Evolutionary conservation across 1,140 invertebrate species (phyloP), one percentile per base, ranked within the genome.

Genomic region (Cephus cinctus): DNA sequence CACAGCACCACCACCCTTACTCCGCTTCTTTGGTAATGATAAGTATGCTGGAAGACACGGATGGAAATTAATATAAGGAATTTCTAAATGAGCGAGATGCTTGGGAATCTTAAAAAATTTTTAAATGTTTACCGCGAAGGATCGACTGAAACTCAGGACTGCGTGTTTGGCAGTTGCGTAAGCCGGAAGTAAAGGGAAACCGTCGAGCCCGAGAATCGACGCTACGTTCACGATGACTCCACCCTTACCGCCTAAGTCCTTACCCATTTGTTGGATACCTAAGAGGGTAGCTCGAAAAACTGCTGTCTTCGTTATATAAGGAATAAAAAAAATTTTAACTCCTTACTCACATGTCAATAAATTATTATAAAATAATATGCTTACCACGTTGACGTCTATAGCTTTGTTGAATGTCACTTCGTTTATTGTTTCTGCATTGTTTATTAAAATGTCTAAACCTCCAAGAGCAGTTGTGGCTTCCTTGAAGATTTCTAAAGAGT

Each of bases 361-460:
- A 47, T 63, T 60, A 38, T 61, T 49, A 20, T 22, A 5, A 44
- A 43, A 19, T 41, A 4, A 25, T 23, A 16, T 34, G 57, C 64
- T 65, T 65, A 79, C 76, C 34, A 81, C 57, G 50, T 81, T 81
- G 9, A 80, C 71, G 12, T 75, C 61, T 20, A 81, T 59, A 6
- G 71, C 67, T 15, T 69, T 72, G 21, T 76, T 73, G 36, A 77
- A 73, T 16, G 75, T 65, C 30, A 61, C 57, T 18, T 85, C 81
- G 49, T 83, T 74, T n/a, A 81, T 71, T 23, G 83, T 77, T 21
- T 80, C 79, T 27, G 83, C 82, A 45, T 83, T 81, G 39, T 86
- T 85, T 0, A 84, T 70, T 1, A 86, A 66, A 35, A 87, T 80
- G 54, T 87, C 83, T 11, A 77, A 43, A 5, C 55, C 56, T 32